phyloP scores from a whole-genome alignment of 2,113 vertebrate genomes.

The Hyla sarda region DNA sequence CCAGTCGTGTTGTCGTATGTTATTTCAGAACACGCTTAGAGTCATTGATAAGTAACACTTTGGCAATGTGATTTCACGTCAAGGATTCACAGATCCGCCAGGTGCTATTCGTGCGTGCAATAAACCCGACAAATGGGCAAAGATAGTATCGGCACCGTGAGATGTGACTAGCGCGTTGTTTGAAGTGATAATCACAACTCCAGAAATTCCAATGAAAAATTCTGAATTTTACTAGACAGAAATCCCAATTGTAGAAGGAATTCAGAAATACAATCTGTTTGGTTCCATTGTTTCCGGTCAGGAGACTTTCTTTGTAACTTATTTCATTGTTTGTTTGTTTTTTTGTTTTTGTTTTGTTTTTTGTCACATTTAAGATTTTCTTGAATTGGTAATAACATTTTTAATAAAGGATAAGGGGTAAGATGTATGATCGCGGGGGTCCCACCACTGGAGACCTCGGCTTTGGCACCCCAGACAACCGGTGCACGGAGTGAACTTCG shows the following conservation, averaged over 20 bases:
- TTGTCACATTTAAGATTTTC: neutral
- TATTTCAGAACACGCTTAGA: constrained; percentile 21
- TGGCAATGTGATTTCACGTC: constrained; percentile 19
- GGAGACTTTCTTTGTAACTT: neutral
- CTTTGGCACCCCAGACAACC: too few species aligned
- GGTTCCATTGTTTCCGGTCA: neutral
- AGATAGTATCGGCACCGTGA: constrained; percentile 16
- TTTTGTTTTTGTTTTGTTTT: neutral
- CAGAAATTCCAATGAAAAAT: neutral
- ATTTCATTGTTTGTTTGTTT: neutral
- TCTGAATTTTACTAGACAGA: neutral
- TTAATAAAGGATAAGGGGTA: too few species aligned
- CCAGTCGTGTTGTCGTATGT: neutral
- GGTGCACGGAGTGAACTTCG: too few species aligned
- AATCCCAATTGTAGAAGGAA: neutral
- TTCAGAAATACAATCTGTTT: neutral
- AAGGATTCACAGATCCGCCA: constrained; percentile 33
- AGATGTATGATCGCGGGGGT: too few species aligned
- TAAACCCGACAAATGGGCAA: constrained; percentile 20
- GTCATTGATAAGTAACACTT: constrained; percentile 37
- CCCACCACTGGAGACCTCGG: too few species aligned
- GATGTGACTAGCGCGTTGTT: constrained; percentile 43
- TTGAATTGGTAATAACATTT: neutral
- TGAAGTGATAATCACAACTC: constrained; percentile 41
- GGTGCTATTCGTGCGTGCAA: constrained; percentile 37